Percentiles rank a stretch among this genome's conserved stretches.
phyloP scores from a whole-genome alignment of 2,113 vertebrate species.

The Malurus melanocephalus region DNA sequence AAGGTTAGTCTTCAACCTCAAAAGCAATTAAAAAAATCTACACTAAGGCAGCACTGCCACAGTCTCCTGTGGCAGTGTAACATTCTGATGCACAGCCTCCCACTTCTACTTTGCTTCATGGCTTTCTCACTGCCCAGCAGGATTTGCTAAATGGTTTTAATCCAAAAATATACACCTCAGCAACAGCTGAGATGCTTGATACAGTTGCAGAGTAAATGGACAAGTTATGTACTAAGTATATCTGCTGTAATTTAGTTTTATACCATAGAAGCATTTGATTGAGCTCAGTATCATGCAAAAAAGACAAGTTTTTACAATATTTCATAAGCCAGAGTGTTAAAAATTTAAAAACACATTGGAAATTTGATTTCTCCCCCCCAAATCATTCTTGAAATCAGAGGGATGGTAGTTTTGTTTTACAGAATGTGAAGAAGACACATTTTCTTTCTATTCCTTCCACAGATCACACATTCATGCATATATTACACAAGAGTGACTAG shows the following conservation, averaged over 20 bases:
- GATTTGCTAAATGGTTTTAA: conserved; percentile 20
- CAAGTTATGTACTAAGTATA: not conserved
- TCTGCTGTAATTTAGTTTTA: not conserved
- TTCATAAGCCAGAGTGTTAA: not conserved
- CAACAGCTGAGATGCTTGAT: not conserved
- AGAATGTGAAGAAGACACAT: not conserved
- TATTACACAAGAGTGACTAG: not conserved
- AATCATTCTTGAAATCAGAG: not conserved
- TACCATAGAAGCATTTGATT: not conserved
- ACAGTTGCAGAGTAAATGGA: not conserved
- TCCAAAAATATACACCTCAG: conserved; percentile 17
- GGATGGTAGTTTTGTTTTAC: not conserved
- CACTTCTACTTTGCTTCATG: not conserved
- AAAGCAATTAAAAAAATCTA: conserved; percentile 37
- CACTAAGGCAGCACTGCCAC: not conserved
- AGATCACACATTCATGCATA: not conserved
- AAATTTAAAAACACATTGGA: not conserved
- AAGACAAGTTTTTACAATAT: not conserved
- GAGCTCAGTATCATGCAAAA: not conserved
- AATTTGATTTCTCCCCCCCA: not conserved
- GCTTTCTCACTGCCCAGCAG: not conserved
- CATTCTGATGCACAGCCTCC: not conserved
- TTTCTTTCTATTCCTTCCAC: not conserved
- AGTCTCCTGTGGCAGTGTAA: not conserved
- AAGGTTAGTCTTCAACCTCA: conserved; percentile 10